phyloP scores from a whole-genome alignment of 2,888 invertebrate genomes.

The Dasysyrphus tricinctus region DNA sequence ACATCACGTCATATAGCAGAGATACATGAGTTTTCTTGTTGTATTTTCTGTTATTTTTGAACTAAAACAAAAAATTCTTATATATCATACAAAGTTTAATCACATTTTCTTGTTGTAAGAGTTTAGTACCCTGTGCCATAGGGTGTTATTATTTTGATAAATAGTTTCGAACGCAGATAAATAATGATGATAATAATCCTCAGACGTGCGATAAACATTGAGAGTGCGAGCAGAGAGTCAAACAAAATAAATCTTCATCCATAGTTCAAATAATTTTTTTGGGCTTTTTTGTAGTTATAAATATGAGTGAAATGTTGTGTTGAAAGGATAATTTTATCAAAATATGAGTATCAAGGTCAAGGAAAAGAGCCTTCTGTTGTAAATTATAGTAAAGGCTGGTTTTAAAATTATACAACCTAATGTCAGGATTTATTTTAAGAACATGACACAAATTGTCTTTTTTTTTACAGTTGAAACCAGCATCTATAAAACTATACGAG shows the following conservation, averaged over 20 bases:
- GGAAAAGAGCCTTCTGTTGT: background rate
- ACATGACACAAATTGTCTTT: background rate
- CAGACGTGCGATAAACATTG: constrained; percentile 13
- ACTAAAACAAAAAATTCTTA: constrained; percentile 7
- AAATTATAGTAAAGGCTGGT: background rate
- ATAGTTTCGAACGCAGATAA: constrained; percentile 17
- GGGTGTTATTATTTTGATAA: constrained; percentile 32
- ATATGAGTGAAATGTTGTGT: background rate
- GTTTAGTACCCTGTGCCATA: background rate
- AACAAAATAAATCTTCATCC: constrained; percentile 12
- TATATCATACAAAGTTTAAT: constrained; percentile 12
- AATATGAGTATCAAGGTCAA: background rate
- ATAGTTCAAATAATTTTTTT: background rate
- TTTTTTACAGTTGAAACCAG: background rate
- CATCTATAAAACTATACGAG: background rate
- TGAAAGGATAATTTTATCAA: constrained; percentile 6
- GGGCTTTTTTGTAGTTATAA: background rate
- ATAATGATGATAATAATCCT: constrained; percentile 20
- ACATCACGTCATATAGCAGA: constrained; percentile 4
- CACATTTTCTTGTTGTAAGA: background rate
- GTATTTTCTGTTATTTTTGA: background rate
- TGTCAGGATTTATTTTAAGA: background rate
- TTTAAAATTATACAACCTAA: background rate
- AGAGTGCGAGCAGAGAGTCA: background rate
- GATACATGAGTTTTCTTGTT: constrained; percentile 6